Evolutionary conservation across 64 coral and sea anemone genomes (phyloP).

Genomic region (Montipora capricornis): DNA sequence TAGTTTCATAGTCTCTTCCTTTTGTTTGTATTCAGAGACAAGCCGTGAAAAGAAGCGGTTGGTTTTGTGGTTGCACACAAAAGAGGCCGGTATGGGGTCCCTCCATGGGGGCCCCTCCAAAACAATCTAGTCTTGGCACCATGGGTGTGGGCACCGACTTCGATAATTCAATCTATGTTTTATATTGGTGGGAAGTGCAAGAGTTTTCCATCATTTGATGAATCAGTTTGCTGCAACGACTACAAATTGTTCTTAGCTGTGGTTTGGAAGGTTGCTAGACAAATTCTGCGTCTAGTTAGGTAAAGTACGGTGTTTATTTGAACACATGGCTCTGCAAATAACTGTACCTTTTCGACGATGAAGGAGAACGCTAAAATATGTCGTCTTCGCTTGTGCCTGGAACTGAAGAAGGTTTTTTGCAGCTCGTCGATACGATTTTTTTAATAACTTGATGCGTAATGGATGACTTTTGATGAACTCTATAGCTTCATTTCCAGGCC

Average conservation of each 20-base stretch:
- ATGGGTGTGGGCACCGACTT: background rate
- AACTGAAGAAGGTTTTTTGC: too few species aligned
- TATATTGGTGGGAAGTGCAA: background rate
- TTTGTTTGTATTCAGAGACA: constrained; percentile 43
- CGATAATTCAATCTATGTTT: background rate
- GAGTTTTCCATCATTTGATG: background rate
- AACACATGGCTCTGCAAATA: background rate
- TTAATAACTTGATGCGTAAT: too few species aligned
- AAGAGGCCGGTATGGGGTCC: constrained; percentile 36
- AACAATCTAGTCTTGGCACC: background rate
- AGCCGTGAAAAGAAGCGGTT: constrained; percentile 10
- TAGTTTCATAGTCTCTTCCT: background rate
- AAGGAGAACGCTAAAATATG: background rate
- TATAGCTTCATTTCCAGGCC: too few species aligned
- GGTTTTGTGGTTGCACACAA: constrained; percentile 47
- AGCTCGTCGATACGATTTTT: too few species aligned
- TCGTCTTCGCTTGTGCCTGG: too few species aligned
- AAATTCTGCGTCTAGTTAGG: background rate
- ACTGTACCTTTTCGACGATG: background rate
- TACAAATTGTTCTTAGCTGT: background rate
- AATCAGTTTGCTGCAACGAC: background rate
- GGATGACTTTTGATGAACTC: too few species aligned
- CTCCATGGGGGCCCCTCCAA: constrained; percentile 14
- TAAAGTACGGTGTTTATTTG: background rate
- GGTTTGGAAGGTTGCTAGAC: too few species aligned